Percentiles rank a stretch among this genome's conserved stretches.
Evolutionary conservation across 53 echinoderm and acorn worm species (phyloP).

Genomic region (Apostichopus leukothele): DNA sequence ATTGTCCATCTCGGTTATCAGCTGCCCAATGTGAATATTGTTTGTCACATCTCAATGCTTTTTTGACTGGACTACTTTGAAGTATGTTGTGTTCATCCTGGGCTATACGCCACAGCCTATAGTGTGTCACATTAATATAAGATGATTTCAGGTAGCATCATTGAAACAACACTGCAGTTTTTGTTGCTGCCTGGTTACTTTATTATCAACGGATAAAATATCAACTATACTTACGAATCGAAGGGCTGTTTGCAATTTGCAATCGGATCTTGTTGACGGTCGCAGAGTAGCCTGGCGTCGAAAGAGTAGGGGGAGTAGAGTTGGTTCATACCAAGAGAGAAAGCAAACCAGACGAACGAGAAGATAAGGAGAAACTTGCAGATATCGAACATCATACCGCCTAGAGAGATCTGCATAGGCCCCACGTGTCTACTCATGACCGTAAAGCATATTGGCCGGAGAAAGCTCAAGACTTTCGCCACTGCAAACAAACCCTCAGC

Average conservation of each 20-base stretch:
- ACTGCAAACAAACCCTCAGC: slow-evolving; percentile 93
- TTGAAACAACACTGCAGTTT: too few relatives aligned
- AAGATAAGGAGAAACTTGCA: slow-evolving; percentile 96
- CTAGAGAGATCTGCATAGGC: slow-evolving; percentile 98
- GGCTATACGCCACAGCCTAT: too few relatives aligned
- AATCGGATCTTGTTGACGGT: slow-evolving; percentile 25
- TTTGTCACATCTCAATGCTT: too few relatives aligned
- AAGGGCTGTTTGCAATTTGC: slow-evolving; percentile 77
- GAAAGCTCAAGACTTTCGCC: slow-evolving; percentile 93
- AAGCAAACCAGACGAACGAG: slow-evolving; percentile 96
- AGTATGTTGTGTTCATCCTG: too few relatives aligned
- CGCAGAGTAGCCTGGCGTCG: slow-evolving; percentile 51
- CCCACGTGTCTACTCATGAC: slow-evolving; percentile 98
- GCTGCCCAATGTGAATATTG: too few relatives aligned
- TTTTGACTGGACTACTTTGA: too few relatives aligned
- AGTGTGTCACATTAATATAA: too few relatives aligned
- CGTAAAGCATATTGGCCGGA: slow-evolving; percentile 87
- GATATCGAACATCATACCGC: slow-evolving; percentile 99
- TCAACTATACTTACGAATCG: slow-evolving; percentile 68
- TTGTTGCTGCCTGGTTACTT: too few relatives aligned
- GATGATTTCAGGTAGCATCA: too few relatives aligned
- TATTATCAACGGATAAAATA: background rate
- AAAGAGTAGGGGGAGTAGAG: slow-evolving; percentile 88
- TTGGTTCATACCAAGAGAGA: slow-evolving; percentile 98
- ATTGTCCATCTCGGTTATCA: too few relatives aligned